These are phyloP conservation scores for Idaea biselata DNA, from an alignment of 2,888 invertebrate species.

Conservation along the genomic window DNA sequence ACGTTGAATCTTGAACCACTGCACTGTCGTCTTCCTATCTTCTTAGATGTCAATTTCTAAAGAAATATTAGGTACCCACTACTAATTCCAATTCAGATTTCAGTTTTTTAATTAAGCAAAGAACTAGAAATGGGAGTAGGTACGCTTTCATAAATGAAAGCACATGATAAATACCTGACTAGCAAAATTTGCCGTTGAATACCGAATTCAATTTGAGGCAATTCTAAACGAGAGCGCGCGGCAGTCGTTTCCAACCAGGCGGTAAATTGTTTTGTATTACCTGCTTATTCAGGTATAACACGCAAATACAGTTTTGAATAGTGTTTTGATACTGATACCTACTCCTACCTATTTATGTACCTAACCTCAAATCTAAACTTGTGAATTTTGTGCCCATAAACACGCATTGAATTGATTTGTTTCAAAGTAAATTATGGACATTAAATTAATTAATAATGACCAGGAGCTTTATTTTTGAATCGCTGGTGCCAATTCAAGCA, in stretches of 20 bases:
- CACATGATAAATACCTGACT: neutral
- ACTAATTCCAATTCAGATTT: neutral
- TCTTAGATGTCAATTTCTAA: neutral
- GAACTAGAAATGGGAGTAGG: neutral
- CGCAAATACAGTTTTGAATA: slow-evolving; percentile 15
- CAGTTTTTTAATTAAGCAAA: neutral
- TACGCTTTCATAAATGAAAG: neutral
- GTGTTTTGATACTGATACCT: neutral
- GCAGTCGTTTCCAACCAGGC: slow-evolving; percentile 18
- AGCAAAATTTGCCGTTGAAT: slow-evolving; percentile 2
- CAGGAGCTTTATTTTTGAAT: too few relatives aligned
- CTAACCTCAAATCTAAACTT: neutral
- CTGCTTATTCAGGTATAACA: slow-evolving; percentile 21
- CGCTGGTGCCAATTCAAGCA: too few relatives aligned
- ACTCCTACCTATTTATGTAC: neutral
- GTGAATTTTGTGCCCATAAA: neutral
- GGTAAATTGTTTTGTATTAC: slow-evolving; percentile 26
- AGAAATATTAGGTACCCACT: neutral
- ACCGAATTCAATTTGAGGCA: slow-evolving; percentile 18
- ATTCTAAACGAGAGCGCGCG: slow-evolving; percentile 12
- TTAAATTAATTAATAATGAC: too few relatives aligned
- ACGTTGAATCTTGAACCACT: too few relatives aligned
- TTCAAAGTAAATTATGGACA: neutral
- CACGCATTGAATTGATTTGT: neutral
- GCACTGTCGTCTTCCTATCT: too few relatives aligned